Conservation (phyloP, 30 jellyfish, hydroid and myxozoan genomes). For the Hydractinia symbiolongicarpus region DNA sequence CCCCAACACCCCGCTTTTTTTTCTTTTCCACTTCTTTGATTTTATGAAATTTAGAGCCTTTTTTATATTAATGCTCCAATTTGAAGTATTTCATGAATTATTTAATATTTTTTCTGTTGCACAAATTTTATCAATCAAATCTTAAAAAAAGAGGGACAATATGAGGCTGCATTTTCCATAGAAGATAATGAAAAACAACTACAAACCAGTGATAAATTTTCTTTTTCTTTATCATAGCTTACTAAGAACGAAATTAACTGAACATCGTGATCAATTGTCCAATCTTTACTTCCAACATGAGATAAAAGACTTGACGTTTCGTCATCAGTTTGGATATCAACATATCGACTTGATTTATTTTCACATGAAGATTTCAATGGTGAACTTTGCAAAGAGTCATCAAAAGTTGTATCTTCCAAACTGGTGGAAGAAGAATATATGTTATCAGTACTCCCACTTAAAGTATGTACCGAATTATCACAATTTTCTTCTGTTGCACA, state of each 20-base stretch:
- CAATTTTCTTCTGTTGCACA: slow-evolving; percentile 1
- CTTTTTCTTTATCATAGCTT: slow-evolving; percentile 36
- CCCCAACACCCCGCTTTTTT: no score
- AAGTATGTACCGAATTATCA: neutral
- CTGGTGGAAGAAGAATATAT: neutral
- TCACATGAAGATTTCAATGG: neutral
- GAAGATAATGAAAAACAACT: neutral
- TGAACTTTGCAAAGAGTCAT: neutral
- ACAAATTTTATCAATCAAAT: neutral
- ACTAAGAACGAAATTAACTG: slow-evolving; percentile 56
- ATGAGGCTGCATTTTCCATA: neutral
- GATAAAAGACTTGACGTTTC: slow-evolving; percentile 43
- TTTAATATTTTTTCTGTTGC: no score
- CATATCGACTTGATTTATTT: slow-evolving; percentile 24
- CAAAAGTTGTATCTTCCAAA: neutral
- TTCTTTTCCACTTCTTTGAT: no score
- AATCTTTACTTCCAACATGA: slow-evolving; percentile 39
- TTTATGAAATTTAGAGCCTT: no score
- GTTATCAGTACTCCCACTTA: neutral
- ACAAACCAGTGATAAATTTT: slow-evolving; percentile 25
- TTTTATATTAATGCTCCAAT: no score
- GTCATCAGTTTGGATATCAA: slow-evolving; percentile 46
- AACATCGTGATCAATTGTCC: slow-evolving; percentile 62
- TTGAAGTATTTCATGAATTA: no score
- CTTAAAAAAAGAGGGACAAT: no score